A percentile compares a stretch with the other conserved stretches of the same genome.
These are phyloP conservation scores for Globicephala melas DNA, from an alignment of 2,113 vertebrate genomes.

Conservation along the genomic window DNA sequence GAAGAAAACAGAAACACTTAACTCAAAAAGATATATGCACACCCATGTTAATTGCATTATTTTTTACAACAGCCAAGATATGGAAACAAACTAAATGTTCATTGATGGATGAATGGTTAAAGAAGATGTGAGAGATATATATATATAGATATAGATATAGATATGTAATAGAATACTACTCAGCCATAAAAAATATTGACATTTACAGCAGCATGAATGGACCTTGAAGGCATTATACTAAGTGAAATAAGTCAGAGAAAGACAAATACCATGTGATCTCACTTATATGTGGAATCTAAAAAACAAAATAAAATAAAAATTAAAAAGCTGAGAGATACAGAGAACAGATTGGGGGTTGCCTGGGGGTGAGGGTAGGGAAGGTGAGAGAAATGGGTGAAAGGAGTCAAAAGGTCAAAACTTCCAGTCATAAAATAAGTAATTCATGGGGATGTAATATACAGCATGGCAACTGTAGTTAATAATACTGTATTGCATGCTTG, in stretches of 20 bases:
- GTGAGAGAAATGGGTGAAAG: neutral
- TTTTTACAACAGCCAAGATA: neutral
- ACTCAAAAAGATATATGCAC: neutral
- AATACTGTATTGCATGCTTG: neutral
- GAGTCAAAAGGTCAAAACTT: neutral
- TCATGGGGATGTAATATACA: neutral
- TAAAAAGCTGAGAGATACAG: neutral
- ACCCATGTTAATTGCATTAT: neutral
- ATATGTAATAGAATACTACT: neutral
- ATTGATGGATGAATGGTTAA: neutral
- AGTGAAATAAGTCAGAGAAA: neutral
- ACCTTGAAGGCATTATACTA: neutral
- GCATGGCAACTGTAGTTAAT: neutral
- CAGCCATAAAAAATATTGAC: neutral
- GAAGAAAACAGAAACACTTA: neutral
- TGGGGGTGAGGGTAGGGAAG: neutral
- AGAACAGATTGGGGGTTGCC: neutral
- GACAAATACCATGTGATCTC: neutral
- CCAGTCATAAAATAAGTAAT: neutral
- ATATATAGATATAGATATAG: too few species aligned
- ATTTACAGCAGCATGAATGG: neutral
- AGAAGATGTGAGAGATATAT: neutral
- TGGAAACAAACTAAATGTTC: neutral
- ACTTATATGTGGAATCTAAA: neutral
- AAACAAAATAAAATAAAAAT: neutral